Evolutionary conservation across 2,113 vertebrate genomes (phyloP), one percentile per base, ranked within the genome.

Genomic region (Stigmatopora argus): DNA sequence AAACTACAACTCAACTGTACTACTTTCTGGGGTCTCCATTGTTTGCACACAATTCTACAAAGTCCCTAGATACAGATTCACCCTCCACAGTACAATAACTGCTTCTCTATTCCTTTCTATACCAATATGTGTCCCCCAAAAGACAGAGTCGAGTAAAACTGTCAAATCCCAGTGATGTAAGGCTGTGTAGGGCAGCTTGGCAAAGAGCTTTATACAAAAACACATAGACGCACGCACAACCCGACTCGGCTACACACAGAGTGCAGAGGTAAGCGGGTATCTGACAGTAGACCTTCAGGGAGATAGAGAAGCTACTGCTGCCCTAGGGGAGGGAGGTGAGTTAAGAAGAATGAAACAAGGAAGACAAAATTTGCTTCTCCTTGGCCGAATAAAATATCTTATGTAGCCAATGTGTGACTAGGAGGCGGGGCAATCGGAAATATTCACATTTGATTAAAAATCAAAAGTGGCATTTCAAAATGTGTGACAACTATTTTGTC

Each of bases 201-300:
- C 73, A 51, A 49, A 31, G 21, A 56, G 46, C 79, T 71, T 52
- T 46, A 70, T 55, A 48, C 58, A 44, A 44, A 53, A 21, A 61
- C 41, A 63, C 49, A 49, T 38, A 69, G 51, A 46, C 56, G 38
- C 45, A 57, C 31, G 52, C 34, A 63, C 53, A 53, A 31, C 26
- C 47, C 31, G 66, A 61, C 63, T 70, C 60, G 68, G 21, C 66
- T 23, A 57, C 69, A 70, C 51, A 31, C 53, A 73, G 65, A 86
- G 78, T 88, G 84, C 84, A 64, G 79, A 81, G 79, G 84, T 85
- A 81, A 85, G 84, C 83, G 75, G 66, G 72, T 86, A 75, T 84
- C 81, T 88, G 86, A 88, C 84, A 85, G 84, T 52, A 65, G 81
- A 86, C 84, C 84, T 83, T 86, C 78, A 69, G 84, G 81, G 84